Conservation (phyloP, 2,888 invertebrate genomes). For the Gymnoscelis rufifasciata region DNA sequence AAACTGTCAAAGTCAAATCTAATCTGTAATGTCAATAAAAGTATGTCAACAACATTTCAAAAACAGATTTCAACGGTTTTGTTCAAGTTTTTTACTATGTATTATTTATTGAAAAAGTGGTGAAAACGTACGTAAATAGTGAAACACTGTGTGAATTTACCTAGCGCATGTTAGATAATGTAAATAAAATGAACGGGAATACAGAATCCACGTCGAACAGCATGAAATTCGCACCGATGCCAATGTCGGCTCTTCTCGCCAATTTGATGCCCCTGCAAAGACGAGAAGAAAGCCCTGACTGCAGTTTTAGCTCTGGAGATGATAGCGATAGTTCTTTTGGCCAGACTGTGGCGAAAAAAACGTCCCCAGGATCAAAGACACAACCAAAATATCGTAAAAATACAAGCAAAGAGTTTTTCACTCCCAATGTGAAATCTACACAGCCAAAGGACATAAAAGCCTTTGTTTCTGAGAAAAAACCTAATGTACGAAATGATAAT, state of each 20-base stretch:
- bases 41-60: too few relatives aligned
- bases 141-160: neutral
- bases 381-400: conserved; percentile 9
- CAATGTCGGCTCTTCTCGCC: conserved; percentile 66
- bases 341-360: conserved; percentile 48
- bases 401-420: conserved; percentile 40
- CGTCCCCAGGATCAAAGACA: conserved; percentile 34
- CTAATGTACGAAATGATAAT: conserved; percentile 31
- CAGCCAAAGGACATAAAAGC: conserved; percentile 42
- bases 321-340: conserved; percentile 59
- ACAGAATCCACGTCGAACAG: conserved; percentile 63
- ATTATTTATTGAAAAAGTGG: neutral
- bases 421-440: conserved; percentile 43
- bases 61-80: conserved; percentile 7
- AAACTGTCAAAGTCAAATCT: too few relatives aligned
- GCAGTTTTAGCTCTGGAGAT: conserved; percentile 52
- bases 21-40: too few relatives aligned
- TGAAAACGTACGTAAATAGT: too few relatives aligned
- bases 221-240: conserved; percentile 68
- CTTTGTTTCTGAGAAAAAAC: conserved; percentile 55
- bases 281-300: conserved; percentile 46
- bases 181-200: conserved; percentile 51
- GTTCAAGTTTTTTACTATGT: neutral
- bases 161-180: conserved; percentile 14
- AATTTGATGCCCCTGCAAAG: conserved; percentile 58